phyloP scores from a whole-genome alignment of 1,140 invertebrate species.

The Drosophila sechellia region DNA sequence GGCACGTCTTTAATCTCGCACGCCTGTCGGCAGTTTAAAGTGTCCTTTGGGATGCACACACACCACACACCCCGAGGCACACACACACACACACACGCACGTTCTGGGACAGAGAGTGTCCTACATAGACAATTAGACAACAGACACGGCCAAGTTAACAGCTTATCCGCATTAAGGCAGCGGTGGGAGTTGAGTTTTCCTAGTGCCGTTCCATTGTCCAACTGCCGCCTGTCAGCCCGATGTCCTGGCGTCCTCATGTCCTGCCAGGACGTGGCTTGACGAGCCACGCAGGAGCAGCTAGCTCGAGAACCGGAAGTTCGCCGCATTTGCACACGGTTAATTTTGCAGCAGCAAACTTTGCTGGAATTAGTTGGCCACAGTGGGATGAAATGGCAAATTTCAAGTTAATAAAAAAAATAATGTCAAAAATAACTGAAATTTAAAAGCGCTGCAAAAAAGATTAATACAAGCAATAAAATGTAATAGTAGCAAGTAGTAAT shows the following conservation, averaged over 20 bases:
- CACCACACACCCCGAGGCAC: neutral
- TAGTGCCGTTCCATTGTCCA: conserved; percentile 54
- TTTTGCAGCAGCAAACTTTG: conserved; percentile 56
- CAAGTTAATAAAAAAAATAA: neutral
- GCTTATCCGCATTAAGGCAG: conserved; percentile 46
- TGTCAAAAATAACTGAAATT: neutral
- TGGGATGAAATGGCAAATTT: conserved; percentile 10
- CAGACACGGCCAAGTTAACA: conserved; percentile 59
- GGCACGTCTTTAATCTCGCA: conserved; percentile 68
- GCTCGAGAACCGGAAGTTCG: conserved; percentile 59
- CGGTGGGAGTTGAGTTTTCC: conserved; percentile 4
- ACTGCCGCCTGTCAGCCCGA: conserved; percentile 50
- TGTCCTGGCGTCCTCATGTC: conserved; percentile 39
- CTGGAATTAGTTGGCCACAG: conserved; percentile 17
- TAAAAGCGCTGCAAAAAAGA: too few relatives aligned
- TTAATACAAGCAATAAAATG: too few relatives aligned
- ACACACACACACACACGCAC: conserved; percentile 9
- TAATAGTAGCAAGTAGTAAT: too few relatives aligned
- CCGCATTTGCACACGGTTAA: conserved; percentile 64
- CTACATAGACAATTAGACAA: conserved; percentile 66
- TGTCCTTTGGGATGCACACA: conserved; percentile 57
- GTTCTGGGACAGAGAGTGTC: conserved; percentile 13
- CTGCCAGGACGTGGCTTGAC: conserved; percentile 26
- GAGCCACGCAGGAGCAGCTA: conserved; percentile 34
- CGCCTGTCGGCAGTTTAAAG: conserved; percentile 70